Conservation (phyloP, 2,888 invertebrate genomes). For the Agrochola macilenta region DNA sequence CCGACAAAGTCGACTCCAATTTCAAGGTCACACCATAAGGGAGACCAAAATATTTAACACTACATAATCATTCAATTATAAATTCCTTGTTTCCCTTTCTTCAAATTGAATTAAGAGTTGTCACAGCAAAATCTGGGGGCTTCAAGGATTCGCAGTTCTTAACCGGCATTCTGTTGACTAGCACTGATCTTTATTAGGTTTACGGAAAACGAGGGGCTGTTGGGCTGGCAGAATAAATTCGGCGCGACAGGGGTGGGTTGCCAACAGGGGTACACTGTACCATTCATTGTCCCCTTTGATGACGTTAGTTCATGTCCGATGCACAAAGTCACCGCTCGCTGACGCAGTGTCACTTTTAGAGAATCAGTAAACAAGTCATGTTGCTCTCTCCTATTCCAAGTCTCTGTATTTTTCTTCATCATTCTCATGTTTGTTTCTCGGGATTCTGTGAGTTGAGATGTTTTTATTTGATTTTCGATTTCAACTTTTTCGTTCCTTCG, state of each 20-base stretch:
- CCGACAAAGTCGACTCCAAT: constrained; percentile 6
- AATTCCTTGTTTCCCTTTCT: constrained; percentile 79
- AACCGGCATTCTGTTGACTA: constrained; percentile 75
- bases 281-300: constrained; percentile 80
- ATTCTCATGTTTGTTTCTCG: constrained; percentile 62
- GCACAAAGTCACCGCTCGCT: constrained; percentile 79
- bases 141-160: constrained; percentile 74
- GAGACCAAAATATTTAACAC: constrained; percentile 42
- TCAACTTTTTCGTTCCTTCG: constrained; percentile 40
- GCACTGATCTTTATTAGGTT: constrained; percentile 85
- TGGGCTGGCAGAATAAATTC: constrained; percentile 80
- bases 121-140: constrained; percentile 71
- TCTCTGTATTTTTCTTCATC: constrained; percentile 57
- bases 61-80: constrained; percentile 61
- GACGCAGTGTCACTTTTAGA: constrained; percentile 75
- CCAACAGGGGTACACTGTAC: constrained; percentile 74
- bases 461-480: constrained; percentile 57
- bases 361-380: constrained; percentile 73
- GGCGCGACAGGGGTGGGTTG: constrained; percentile 76
- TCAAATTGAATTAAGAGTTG: constrained; percentile 84
- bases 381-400: constrained; percentile 38
- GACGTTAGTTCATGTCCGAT: constrained; percentile 82
- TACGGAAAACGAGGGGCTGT: constrained; percentile 74
- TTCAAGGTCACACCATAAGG: constrained; percentile 42
- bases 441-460: constrained; percentile 48